Evolutionary conservation across 2,888 invertebrate genomes (phyloP).

Genomic region (Lucinisca nassula): DNA sequence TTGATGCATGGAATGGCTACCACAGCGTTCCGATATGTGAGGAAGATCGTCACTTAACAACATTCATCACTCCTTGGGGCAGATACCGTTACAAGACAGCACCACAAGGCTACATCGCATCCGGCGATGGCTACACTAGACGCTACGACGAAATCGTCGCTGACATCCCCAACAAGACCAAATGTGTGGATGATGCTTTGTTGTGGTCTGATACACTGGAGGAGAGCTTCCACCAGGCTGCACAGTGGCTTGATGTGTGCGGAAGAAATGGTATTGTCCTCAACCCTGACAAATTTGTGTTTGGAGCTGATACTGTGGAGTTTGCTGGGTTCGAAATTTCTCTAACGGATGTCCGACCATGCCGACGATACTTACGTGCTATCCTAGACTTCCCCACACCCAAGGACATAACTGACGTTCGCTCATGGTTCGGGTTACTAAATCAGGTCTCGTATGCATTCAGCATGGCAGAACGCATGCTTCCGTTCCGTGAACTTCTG

Average conservation of each 20-base stretch:
- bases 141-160: slow-evolving; percentile 73
- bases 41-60: slow-evolving; percentile 70
- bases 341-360: slow-evolving; percentile 57
- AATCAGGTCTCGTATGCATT: slow-evolving; percentile 75
- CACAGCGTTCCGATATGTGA: slow-evolving; percentile 61
- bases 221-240: slow-evolving; percentile 68
- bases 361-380: slow-evolving; percentile 56
- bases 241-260: slow-evolving; percentile 70
- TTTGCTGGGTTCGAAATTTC: slow-evolving; percentile 67
- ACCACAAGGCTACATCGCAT: slow-evolving; percentile 73
- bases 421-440: slow-evolving; percentile 76
- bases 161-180: slow-evolving; percentile 75
- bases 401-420: slow-evolving; percentile 66
- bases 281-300: slow-evolving; percentile 70
- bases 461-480: slow-evolving; percentile 62
- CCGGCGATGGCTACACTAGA: slow-evolving; percentile 73
- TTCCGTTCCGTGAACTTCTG: slow-evolving; percentile 68
- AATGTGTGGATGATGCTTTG: slow-evolving; percentile 63
- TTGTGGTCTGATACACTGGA: slow-evolving; percentile 48
- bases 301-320: slow-evolving; percentile 56
- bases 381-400: slow-evolving; percentile 72
- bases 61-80: slow-evolving; percentile 74
- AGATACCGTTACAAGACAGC: slow-evolving; percentile 70
- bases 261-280: slow-evolving; percentile 70
- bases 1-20: slow-evolving; percentile 71